Base-by-base conservation (phyloP, 2,113 vertebrate species). In the Scomber colias region DNA sequence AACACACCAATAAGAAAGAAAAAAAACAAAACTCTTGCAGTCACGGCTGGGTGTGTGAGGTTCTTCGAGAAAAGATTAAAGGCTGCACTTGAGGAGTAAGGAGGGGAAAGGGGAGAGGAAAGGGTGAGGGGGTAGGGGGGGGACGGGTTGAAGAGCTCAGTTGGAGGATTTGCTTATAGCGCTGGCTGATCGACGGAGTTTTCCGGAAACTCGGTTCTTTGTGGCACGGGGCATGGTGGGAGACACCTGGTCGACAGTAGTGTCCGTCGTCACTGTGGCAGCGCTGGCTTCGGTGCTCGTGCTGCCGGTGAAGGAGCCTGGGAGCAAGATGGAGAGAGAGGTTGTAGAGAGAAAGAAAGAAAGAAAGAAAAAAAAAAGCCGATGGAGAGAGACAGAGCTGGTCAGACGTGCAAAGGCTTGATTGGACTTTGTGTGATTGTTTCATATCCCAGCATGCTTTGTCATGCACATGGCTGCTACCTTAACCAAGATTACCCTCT, bases 281-380 rank as follows among this genome's bases (percentile, higher is more conserved):
- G 87, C 68, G 1, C 65, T 48, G 15, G 93, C 90, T 71, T 96
- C 94, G 0, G 95, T 90, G 53, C 93, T 96, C 0, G 84, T 82
- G 61, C 94, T 95, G 75, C 96, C 55, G 35, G 93, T 93, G 92
- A 97, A 94, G 83, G 94, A 95, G 91, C 96, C 97, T 99, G 94
- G 45, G 92, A 70, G 30, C 67, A 59, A 83, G 55, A 86, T 30
- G 50, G 65, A 77, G n/a, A 61, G 31, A 71, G 54, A 74, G 69
- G 79, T 75, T 56, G 75, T 11, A 31, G 64, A 76, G 1, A 54
- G 50, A 51, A 35, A 21, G 24, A 30, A 0, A 44, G n/a, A 45
- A 46, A 31, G 21, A 21, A 21, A 21, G 21, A 21, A 30, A 56
- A 8, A 21, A 31, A 57, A 49, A 1, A 16, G 15, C 15, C 2